A percentile compares a stretch with the other conserved stretches of the same genome.
Evolutionary conservation across 2,113 vertebrate species (phyloP).

Genomic region (Columbina picui): DNA sequence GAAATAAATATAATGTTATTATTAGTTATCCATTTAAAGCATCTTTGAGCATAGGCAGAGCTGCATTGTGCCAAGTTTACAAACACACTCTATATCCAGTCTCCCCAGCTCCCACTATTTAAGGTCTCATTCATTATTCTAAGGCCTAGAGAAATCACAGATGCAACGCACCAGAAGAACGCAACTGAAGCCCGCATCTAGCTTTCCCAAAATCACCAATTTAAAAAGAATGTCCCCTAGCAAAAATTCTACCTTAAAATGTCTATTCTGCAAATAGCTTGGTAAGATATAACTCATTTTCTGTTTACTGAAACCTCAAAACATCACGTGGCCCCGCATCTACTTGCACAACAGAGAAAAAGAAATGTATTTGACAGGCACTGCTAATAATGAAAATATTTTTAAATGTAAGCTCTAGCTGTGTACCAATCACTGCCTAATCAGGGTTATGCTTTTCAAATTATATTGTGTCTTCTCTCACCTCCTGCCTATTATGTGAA

Average conservation of each 20-base stretch:
- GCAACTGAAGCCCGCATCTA: neutral
- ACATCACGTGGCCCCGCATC: constrained; percentile 48
- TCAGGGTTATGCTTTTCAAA: constrained; percentile 81
- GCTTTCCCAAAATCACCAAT: constrained; percentile 12
- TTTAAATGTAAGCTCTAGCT: constrained; percentile 73
- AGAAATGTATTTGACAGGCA: constrained; percentile 60
- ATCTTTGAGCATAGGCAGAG: neutral
- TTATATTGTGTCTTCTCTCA: constrained; percentile 81
- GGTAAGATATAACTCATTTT: constrained; percentile 33
- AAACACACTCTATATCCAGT: neutral
- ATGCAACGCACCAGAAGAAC: neutral
- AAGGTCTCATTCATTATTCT: neutral
- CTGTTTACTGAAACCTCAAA: constrained; percentile 29
- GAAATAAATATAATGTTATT: constrained; percentile 11
- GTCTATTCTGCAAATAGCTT: constrained; percentile 12
- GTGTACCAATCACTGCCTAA: constrained; percentile 75
- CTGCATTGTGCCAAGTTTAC: neutral
- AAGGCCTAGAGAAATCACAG: neutral
- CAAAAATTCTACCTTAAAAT: neutral
- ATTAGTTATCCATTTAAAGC: neutral
- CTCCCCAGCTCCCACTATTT: neutral
- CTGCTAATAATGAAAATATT: constrained; percentile 73
- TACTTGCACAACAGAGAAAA: neutral
- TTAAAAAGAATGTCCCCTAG: constrained; percentile 26
- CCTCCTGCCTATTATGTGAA: constrained; percentile 82